A percentile compares a stretch with the other conserved stretches of the same genome.
Conservation (phyloP, 2,888 invertebrate species). For the Erpobdella octoculata region DNA sequence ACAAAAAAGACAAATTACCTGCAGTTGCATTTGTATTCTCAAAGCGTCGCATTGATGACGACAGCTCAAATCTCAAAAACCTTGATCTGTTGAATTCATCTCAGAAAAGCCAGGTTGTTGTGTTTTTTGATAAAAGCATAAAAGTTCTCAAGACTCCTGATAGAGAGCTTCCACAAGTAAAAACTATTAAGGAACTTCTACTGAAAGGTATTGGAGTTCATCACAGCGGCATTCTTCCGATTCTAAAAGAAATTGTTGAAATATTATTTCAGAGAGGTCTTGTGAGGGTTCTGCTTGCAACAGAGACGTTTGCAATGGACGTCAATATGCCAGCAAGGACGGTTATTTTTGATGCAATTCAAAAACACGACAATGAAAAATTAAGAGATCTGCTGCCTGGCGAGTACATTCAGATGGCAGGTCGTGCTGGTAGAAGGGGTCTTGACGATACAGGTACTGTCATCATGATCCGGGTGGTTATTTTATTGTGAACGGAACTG, state of each 20-base stretch:
- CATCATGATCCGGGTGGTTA: conserved; percentile 83
- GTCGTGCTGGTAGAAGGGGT: conserved; percentile 86
- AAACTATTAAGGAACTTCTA: conserved; percentile 62
- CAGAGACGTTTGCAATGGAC: conserved; percentile 99
- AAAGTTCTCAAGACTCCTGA: conserved; percentile 76
- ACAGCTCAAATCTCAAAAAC: conserved; percentile 59
- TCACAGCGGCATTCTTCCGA: conserved; percentile 93
- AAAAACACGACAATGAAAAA: conserved; percentile 80
- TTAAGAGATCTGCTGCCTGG: conserved; percentile 55
- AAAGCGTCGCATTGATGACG: conserved; percentile 68
- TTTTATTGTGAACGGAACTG: too few relatives aligned
- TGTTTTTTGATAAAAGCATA: conserved; percentile 78
- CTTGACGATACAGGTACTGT: conserved; percentile 84
- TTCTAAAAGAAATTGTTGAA: conserved; percentile 98
- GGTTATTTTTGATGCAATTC: conserved; percentile 84
- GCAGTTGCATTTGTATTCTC: conserved; percentile 90
- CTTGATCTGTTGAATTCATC: conserved; percentile 71
- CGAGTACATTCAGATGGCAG: conserved; percentile 68
- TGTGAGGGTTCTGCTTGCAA: conserved; percentile 90
- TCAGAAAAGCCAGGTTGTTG: conserved; percentile 65
- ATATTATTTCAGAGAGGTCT: conserved; percentile 86
- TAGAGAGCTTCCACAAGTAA: conserved; percentile 76
- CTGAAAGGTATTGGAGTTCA: conserved; percentile 88
- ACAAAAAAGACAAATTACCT: conserved; percentile 74
- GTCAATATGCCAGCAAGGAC: conserved; percentile 99